Base-by-base conservation (phyloP, 64 coral and sea anemone genomes). In the Actinia tenebrosa region DNA sequence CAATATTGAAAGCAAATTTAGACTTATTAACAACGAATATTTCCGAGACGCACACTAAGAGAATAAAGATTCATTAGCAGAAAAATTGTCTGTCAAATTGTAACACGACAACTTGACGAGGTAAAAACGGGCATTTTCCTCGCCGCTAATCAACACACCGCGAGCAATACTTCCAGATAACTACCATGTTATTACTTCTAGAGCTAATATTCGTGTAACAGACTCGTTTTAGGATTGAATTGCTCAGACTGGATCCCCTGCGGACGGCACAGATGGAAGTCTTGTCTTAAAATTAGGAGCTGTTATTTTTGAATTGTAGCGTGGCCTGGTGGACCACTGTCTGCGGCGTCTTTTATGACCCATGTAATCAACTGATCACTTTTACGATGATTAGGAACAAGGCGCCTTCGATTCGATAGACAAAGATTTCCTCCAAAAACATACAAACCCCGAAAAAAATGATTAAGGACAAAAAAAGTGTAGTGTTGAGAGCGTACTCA, bases 301-400 rank as follows among this genome's bases (percentile, higher is more conserved):
- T 30, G 69, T 75, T 75, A 75, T 75, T 75, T 75, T 75, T 42
- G 69, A 75, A 75, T 75, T 75, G 69, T 75, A 75, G 69, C 69
- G 69, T 75, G 23, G 69, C 26, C 22, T 42, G 22, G 69, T 75
- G 69, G 69, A 75, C 69, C 69, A 13, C n/a, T 75, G 69, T 75
- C 69, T 75, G 69, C 69, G 69, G 69, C 27, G 7, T 30, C 69
- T 66, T 75, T 75, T 75, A 75, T 42, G 5, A 10, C 26, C 69
- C 69, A 27, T 75, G 23, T 75, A 75, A 75, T 75, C 69, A 75
- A 42, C 2, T 66, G n/a, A 75, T 75, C 69, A 75, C 10, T 75
- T 30, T 15, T 10, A 27, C 25, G 26, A 30, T 75, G 27, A 75
- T 75, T 75, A 75, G 69, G 64, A 75, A 42, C 3, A 27, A 10